Evolutionary conservation across 2,888 invertebrate species (phyloP).

Genomic region (Eupithecia insigniata): DNA sequence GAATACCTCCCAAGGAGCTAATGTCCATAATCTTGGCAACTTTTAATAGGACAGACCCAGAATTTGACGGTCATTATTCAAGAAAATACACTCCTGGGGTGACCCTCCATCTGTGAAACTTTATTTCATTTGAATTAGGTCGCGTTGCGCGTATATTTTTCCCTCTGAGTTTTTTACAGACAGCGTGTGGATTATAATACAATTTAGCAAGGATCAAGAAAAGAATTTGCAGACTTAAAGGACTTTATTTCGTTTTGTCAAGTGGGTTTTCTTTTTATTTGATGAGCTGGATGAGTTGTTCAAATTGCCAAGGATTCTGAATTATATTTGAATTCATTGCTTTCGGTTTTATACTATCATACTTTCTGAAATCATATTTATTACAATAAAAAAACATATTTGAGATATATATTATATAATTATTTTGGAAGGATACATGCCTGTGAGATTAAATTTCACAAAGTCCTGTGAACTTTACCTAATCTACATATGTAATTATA

Average conservation of each 20-base stretch:
- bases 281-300: constrained; percentile 26
- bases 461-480: too few species aligned
- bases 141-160: constrained; percentile 44
- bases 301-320: constrained; percentile 18
- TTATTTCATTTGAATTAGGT: constrained; percentile 48
- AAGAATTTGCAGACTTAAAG: constrained; percentile 32
- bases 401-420: not conserved
- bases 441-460: not conserved
- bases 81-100: constrained; percentile 71
- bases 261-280: constrained; percentile 27
- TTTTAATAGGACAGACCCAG: constrained; percentile 79
- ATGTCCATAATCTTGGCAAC: constrained; percentile 81
- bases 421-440: not conserved
- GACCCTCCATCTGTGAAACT: constrained; percentile 41
- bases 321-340: constrained; percentile 10
- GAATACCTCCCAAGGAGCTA: constrained; percentile 74
- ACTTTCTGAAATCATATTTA: not conserved
- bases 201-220: constrained; percentile 33
- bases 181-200: constrained; percentile 38
- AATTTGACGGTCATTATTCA: constrained; percentile 81
- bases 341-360: not conserved
- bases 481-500: too few species aligned
- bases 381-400: not conserved
- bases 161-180: constrained; percentile 36
- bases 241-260: constrained; percentile 36